These are phyloP conservation scores for Fissipunctia ypsillon DNA, from an alignment of 2,888 invertebrate genomes.

Conservation along the genomic window DNA sequence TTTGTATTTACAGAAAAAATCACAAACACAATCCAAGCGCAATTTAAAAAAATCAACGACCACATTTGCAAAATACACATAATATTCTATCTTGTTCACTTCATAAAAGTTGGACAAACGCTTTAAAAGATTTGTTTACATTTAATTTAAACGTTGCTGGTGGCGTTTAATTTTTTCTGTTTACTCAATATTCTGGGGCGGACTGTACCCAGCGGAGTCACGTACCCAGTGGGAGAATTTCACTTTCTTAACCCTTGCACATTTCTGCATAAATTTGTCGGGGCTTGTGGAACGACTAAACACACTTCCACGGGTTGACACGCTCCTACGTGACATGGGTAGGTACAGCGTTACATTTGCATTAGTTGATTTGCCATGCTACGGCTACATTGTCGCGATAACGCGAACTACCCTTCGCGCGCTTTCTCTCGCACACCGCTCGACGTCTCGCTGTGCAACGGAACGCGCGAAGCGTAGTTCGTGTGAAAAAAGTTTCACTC, in stretches of 20 bases:
- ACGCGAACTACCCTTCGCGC: too few species aligned
- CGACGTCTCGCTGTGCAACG: too few species aligned
- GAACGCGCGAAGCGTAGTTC: too few species aligned
- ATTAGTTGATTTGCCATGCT: conserved; percentile 61
- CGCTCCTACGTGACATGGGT: conserved; percentile 65
- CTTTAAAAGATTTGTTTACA: conserved; percentile 54
- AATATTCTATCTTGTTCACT: conserved; percentile 31
- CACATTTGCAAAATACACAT: conserved; percentile 30
- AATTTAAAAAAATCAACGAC: conserved; percentile 11
- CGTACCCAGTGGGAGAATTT: conserved; percentile 66
- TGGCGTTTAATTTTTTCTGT: conserved; percentile 42
- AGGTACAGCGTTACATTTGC: conserved; percentile 55
- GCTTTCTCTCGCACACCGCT: too few species aligned
- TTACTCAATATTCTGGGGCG: conserved; percentile 38
- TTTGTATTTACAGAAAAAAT: neutral
- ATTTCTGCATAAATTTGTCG: conserved; percentile 75
- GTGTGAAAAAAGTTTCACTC: too few species aligned
- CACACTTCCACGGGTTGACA: conserved; percentile 65
- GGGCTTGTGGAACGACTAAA: conserved; percentile 65
- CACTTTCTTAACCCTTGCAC: conserved; percentile 74
- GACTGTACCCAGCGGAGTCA: conserved; percentile 64
- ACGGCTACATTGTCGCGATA: too few species aligned
- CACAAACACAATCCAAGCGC: neutral
- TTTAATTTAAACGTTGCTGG: conserved; percentile 47
- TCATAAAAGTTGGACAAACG: conserved; percentile 46